Evolutionary conservation across 2,888 invertebrate species (phyloP), one percentile per base, ranked within the genome.

Genomic region (Physocephala rufipes): DNA sequence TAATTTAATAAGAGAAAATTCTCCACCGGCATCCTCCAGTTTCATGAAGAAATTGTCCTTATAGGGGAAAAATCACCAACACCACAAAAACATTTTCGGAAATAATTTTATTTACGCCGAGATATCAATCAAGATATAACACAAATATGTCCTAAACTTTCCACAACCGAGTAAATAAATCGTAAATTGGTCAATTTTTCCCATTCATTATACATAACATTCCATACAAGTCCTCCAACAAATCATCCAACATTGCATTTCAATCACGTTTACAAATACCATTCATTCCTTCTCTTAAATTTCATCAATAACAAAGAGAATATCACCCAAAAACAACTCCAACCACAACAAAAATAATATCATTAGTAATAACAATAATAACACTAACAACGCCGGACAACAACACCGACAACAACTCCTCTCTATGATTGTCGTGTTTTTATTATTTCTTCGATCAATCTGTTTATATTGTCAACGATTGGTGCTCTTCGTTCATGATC

Each of bases 351-450:
- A 59, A 59, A 59, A 24, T 4, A 59, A 26, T 16, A 26, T 2
- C 19, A 30, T 7, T 16, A 21, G 26, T 19, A 24, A 26, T 28
- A 16, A 16, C 16, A 65, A 21, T 30, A 45, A 21, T n/a, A 30
- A 26, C n/a, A 53, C 55, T n/a, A 55, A 21, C 43, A 53, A 36
- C 66, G 58, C 36, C 59, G 58, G 19, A 28, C 28, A 3, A 24
- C 49, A 47, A 24, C 21, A n/a, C n/a, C n/a, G n/a, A n/a, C n/a
- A n/a, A n/a, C n/a, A n/a, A n/a, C n/a, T n/a, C 9, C 74, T 76
- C 76, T 82, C 79, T 82, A 85, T 85, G 85, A 85, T 85, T 85
- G 82, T 85, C 82, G 83, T 85, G 73, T 76, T 86, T 79, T 77
- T 86, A 73, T 76, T 86, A 77, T 82, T 86, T 75, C 84, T 86